Evolutionary conservation across 2,888 invertebrate species (phyloP), one percentile per base, ranked within the genome.

Genomic region (Graphium colonna): DNA sequence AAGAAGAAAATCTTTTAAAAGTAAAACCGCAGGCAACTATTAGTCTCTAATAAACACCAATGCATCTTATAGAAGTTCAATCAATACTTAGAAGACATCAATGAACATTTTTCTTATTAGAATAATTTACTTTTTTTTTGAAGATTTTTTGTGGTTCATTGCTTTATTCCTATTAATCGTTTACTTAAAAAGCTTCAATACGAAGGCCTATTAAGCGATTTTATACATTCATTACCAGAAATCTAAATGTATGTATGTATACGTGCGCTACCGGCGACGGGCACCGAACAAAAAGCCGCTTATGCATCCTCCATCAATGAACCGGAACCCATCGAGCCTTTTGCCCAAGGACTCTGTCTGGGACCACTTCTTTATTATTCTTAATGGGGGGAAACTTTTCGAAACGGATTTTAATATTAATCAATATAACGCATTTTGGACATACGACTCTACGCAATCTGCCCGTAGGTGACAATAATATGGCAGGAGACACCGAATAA

Each of bases 171-270:
- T n/a, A n/a, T n/a, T n/a, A n/a, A n/a, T n/a, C n/a, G n/a, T n/a
- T n/a, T n/a, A n/a, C 21, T 21, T 3, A 21, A 21, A 21, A 21
- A 21, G 21, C 21, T 5, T 21, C 2, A 21, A 21, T 21, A 21
- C 21, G n/a, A n/a, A n/a, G 21, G 21, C 21, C 36, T 54, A 49
- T 49, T 48, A 43, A 61, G 71, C 79, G 86, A 84, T 83, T 84
- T 86, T 87, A 86, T 88, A 86, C 88, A 86, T 82, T 86, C 76
- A 82, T 87, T 87, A 87, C 69, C 81, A 76, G 71, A 83, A 81
- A 79, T 67, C 65, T 64, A 72, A 64, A 64, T 67, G 60, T 64
- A 63, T 63, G 73, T 81, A 75, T 68, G 61, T 67, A 60, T 64
- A 63, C 64, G 73, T 81, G 75, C 68, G 61, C 65, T 80, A 79